A percentile compares a stretch with the other conserved stretches of the same genome.
These are phyloP conservation scores for Cephus pulcher DNA, from an alignment of 2,888 invertebrate species.

Conservation along the genomic window DNA sequence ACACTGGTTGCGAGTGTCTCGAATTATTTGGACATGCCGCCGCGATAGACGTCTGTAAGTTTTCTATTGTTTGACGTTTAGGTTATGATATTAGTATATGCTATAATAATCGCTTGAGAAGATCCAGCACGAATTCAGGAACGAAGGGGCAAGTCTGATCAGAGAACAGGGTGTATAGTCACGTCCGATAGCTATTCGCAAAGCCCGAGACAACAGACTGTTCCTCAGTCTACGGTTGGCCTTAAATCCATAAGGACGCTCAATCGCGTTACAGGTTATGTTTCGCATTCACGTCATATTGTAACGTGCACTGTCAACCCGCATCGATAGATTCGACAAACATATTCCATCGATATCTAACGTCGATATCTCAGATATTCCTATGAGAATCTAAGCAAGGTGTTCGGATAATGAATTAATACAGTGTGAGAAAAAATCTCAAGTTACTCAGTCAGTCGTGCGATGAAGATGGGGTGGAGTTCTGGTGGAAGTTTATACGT, in stretches of 20 bases:
- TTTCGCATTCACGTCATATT: not conserved
- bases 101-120: conserved; percentile 37
- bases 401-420: not conserved
- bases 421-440: not conserved
- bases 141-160: conserved; percentile 25
- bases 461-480: not conserved
- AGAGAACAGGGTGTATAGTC: conserved; percentile 3
- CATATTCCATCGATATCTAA: not conserved
- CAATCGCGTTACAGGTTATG: not conserved
- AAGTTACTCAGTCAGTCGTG: not conserved
- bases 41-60: not conserved
- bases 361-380: not conserved
- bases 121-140: conserved; percentile 36
- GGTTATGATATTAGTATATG: conserved; percentile 7
- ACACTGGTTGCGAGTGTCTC: not conserved
- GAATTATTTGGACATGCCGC: not conserved
- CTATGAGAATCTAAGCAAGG: not conserved
- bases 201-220: conserved; percentile 36
- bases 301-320: not conserved
- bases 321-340: not conserved
- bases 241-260: conserved; percentile 23
- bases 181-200: conserved; percentile 46
- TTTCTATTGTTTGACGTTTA: not conserved
- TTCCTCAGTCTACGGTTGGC: conserved; percentile 39
- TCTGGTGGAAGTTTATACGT: not conserved